A percentile compares a stretch with the other conserved stretches of the same genome.
phyloP scores from a whole-genome alignment of 2,113 vertebrate genomes.

The Petroica traversi region DNA sequence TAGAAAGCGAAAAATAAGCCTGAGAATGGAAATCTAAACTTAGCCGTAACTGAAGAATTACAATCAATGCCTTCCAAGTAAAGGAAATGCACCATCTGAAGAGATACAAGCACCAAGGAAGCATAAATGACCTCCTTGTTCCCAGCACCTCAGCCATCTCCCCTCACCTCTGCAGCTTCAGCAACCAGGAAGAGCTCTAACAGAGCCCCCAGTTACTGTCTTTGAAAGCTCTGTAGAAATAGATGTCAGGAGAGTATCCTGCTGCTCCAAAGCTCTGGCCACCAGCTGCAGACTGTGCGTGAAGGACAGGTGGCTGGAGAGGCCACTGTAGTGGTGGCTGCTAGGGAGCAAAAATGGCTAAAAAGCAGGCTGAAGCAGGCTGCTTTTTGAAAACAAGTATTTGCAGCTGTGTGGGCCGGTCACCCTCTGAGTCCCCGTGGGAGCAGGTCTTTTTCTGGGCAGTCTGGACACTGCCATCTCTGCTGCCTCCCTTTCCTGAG shows the following conservation, averaged over 20 bases:
- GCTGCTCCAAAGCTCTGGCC: background rate
- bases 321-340: background rate
- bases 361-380: background rate
- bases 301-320: background rate
- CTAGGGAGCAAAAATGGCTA: background rate
- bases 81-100: background rate
- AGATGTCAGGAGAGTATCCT: background rate
- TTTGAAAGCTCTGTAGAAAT: background rate
- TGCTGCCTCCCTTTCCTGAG: background rate
- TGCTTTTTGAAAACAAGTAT: background rate
- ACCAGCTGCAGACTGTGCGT: background rate
- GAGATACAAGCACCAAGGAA: background rate
- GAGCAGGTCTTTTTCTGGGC: background rate
- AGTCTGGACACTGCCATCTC: background rate
- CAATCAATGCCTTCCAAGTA: background rate
- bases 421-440: background rate
- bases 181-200: background rate
- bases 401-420: background rate
- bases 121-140: background rate
- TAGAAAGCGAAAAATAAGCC: background rate
- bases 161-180: background rate
- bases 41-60: background rate
- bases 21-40: background rate
- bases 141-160: accelerated
- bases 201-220: background rate